These are phyloP conservation scores for Chaenodraco wilsoni DNA, from an alignment of 2,797 vertebrate genomes.

Conservation along the genomic window DNA sequence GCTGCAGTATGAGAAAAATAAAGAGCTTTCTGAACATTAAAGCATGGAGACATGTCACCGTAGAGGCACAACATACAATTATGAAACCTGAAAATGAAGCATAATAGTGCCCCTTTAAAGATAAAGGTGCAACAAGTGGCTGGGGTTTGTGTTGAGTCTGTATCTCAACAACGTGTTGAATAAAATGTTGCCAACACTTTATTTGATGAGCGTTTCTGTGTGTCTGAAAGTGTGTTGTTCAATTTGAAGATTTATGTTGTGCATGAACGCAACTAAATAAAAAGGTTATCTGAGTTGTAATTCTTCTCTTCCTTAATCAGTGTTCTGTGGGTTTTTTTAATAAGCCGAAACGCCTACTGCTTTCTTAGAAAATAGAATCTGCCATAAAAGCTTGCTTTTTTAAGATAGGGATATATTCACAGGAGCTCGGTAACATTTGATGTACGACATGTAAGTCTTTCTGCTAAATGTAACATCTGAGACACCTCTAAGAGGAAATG, in stretches of 20 bases:
- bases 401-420: not conserved
- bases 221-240: too few relatives aligned
- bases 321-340: not conserved
- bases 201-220: not conserved
- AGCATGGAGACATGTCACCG: too few relatives aligned
- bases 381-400: not conserved
- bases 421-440: constrained; percentile 1
- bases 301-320: constrained; percentile 17
- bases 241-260: not conserved
- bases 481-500: not conserved
- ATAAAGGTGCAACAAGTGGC: not conserved
- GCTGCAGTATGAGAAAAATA: too few relatives aligned
- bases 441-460: not conserved
- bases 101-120: not conserved
- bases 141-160: not conserved
- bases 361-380: constrained; percentile 4
- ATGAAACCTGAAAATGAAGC: too few relatives aligned
- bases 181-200: not conserved
- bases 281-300: not conserved
- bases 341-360: not conserved
- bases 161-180: not conserved
- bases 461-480: constrained; percentile 39
- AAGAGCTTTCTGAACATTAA: too few relatives aligned
- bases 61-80: too few relatives aligned
- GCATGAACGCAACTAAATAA: not conserved